Percentiles rank a stretch among this genome's conserved stretches.
These are phyloP conservation scores for Carterocephalus palaemon DNA, from an alignment of 2,888 invertebrate genomes.

Conservation along the genomic window DNA sequence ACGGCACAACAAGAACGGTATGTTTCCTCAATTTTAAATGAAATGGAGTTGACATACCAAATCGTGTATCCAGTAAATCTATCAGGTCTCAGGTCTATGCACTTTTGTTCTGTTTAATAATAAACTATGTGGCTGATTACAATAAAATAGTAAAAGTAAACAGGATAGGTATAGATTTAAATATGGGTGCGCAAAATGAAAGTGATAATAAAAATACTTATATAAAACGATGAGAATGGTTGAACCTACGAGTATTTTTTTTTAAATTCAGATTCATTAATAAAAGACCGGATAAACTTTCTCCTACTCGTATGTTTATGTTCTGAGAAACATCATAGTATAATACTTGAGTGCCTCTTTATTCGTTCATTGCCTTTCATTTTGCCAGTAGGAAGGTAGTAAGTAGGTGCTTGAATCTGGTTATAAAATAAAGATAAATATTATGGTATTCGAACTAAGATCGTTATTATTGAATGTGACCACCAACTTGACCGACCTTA, in stretches of 20 bases:
- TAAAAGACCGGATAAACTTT: constrained; percentile 25
- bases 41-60: not conserved
- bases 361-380: constrained; percentile 12
- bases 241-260: too few species aligned
- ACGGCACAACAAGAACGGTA: constrained; percentile 49
- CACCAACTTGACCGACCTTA: too few species aligned
- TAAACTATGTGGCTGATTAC: too few species aligned
- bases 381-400: not conserved
- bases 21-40: constrained; percentile 37
- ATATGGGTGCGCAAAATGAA: constrained; percentile 8
- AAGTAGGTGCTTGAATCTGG: not conserved
- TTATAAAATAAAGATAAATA: not conserved
- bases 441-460: too few species aligned
- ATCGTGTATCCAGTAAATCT: too few species aligned
- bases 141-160: too few species aligned
- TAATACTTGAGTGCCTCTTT: not conserved
- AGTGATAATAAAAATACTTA: constrained; percentile 6
- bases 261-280: too few species aligned
- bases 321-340: constrained; percentile 18
- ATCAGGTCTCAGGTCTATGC: too few species aligned
- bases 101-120: too few species aligned
- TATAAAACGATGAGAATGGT: too few species aligned
- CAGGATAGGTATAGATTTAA: too few species aligned
- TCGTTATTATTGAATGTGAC: too few species aligned
- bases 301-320: constrained; percentile 26